Evolutionary conservation across 37 sponge, comb jelly and placozoan genomes (phyloP).

Genomic region (Cladorhizidae sp.): DNA sequence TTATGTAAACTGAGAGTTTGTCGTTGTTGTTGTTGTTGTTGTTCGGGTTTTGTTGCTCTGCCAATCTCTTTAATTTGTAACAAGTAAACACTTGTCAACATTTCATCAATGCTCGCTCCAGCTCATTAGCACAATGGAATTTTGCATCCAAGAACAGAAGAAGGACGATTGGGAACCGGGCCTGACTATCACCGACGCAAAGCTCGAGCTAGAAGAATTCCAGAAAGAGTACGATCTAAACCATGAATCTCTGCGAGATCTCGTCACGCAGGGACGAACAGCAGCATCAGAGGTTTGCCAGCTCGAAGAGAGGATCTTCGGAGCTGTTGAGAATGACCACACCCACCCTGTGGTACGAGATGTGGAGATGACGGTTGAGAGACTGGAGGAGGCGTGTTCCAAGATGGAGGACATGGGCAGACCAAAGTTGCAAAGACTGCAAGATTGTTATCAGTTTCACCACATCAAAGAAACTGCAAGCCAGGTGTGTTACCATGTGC

Average conservation of each 20-base stretch:
- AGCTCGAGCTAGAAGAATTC: constrained; percentile 42
- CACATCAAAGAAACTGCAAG: constrained; percentile 18
- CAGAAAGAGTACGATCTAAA: constrained; percentile 37
- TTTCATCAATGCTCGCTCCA: not conserved
- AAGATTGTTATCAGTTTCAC: constrained; percentile 41
- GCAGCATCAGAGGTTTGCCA: constrained; percentile 10
- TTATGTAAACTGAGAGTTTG: too few species aligned
- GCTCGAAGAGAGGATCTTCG: constrained; percentile 36
- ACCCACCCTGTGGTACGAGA: not conserved
- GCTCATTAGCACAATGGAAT: constrained; percentile 7
- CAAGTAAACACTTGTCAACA: too few species aligned
- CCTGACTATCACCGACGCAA: constrained; percentile 24
- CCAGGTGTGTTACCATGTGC: constrained; percentile 22
- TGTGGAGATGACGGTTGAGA: constrained; percentile 17
- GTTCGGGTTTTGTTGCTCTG: too few species aligned
- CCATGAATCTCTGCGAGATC: not conserved
- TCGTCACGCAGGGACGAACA: constrained; percentile 19
- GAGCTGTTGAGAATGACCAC: not conserved
- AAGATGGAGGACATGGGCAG: constrained; percentile 15
- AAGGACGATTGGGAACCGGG: constrained; percentile 24
- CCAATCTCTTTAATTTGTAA: too few species aligned
- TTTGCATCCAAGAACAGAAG: constrained; percentile 36
- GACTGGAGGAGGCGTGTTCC: not conserved
- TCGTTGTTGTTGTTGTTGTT: too few species aligned
- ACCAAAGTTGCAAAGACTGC: constrained; percentile 2